Evolutionary conservation across 2,888 invertebrate species (phyloP).

Genomic region (Brachypterus glaber): DNA sequence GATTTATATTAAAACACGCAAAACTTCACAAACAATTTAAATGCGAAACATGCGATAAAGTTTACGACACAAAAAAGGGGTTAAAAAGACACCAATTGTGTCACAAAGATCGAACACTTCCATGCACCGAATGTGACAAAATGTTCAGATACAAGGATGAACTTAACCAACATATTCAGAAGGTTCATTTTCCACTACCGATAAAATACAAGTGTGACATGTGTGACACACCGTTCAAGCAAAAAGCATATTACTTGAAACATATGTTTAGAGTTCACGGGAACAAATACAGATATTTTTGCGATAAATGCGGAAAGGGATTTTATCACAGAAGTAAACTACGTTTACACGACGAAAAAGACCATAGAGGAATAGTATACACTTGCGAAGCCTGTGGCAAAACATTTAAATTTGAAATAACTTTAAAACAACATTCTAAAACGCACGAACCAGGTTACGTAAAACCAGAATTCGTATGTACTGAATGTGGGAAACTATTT

Average conservation of each 20-base stretch:
- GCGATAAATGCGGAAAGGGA: conserved; percentile 14
- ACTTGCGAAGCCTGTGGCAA: too few species aligned
- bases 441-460: background rate
- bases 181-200: conserved; percentile 7
- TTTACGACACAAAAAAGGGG: background rate
- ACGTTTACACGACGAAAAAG: conserved; percentile 18
- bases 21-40: too few species aligned
- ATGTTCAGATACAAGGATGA: background rate
- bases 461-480: too few species aligned
- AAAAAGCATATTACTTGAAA: conserved; percentile 18
- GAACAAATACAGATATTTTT: conserved; percentile 13
- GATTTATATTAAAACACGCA: too few species aligned
- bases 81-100: background rate
- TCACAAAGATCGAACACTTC: too few species aligned
- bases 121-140: background rate
- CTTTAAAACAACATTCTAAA: background rate
- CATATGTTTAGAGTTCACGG: conserved; percentile 28
- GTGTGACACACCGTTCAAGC: too few species aligned
- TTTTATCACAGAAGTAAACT: conserved; percentile 39
- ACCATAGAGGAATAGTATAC: background rate
- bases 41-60: too few species aligned
- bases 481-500: background rate
- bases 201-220: conserved; percentile 1
- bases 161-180: conserved; percentile 6
- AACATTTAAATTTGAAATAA: background rate